A percentile compares a stretch with the other conserved stretches of the same genome.
Conservation (phyloP, 92 coral and sea anemone genomes). For the Zoanthus solanderi region DNA sequence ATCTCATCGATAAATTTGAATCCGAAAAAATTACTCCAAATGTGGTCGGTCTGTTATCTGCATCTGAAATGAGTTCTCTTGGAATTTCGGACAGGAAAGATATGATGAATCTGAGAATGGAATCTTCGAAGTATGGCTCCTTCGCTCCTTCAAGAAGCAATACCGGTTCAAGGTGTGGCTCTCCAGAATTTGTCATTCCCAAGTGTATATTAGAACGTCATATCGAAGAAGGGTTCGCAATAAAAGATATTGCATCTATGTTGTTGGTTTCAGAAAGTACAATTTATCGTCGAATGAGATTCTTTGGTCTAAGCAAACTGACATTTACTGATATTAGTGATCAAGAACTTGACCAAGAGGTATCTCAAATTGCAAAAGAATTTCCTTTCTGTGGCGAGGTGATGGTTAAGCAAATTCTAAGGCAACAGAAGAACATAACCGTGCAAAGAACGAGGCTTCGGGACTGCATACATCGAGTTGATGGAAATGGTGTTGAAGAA, state of each 20-base stretch:
- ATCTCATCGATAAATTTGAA: slow-evolving; percentile 23
- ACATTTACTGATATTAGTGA: slow-evolving; percentile 59
- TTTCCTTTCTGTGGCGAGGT: slow-evolving; percentile 72
- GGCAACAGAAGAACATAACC: slow-evolving; percentile 51
- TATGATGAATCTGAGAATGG: slow-evolving; percentile 33
- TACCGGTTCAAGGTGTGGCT: background rate
- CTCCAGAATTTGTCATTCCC: slow-evolving; percentile 31
- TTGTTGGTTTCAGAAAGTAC: slow-evolving; percentile 60
- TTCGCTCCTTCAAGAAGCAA: slow-evolving; percentile 6
- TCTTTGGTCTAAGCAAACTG: slow-evolving; percentile 63
- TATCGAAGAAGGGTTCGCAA: slow-evolving; percentile 37
- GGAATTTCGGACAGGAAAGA: slow-evolving; percentile 13
- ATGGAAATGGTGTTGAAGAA: slow-evolving; percentile 58
- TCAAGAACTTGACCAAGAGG: slow-evolving; percentile 55
- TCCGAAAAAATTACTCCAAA: slow-evolving; percentile 31
- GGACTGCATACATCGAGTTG: slow-evolving; percentile 71
- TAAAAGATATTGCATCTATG: slow-evolving; percentile 38
- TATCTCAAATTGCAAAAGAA: slow-evolving; percentile 55
- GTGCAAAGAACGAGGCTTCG: slow-evolving; percentile 64
- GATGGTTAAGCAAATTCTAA: slow-evolving; percentile 56
- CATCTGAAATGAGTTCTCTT: slow-evolving; percentile 18
- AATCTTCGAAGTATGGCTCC: slow-evolving; percentile 28
- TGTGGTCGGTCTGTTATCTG: slow-evolving; percentile 25
- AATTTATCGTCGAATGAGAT: slow-evolving; percentile 62
- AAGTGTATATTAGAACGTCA: slow-evolving; percentile 34